Percentiles rank a stretch among this genome's conserved stretches.
Conservation (phyloP, 2,113 vertebrate species). For the Pipa parva region DNA sequence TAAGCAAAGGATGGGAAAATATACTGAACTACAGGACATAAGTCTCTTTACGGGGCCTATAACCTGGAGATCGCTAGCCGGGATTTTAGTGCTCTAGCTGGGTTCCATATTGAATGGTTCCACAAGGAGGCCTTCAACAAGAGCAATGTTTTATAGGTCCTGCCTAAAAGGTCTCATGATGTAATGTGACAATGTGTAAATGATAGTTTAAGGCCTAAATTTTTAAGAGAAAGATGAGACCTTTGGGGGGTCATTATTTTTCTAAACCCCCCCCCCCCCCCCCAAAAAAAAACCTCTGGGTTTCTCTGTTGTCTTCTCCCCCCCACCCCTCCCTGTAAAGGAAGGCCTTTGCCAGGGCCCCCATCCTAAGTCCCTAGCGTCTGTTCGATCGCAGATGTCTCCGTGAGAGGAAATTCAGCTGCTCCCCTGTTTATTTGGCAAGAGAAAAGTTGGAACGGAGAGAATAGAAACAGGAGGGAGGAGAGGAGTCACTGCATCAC, state of each 20-base stretch:
- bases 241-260: not conserved
- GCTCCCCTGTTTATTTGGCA: constrained; percentile 43
- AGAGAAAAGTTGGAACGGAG: constrained; percentile 40
- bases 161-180: too few species aligned
- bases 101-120: too few species aligned
- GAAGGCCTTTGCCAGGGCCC: constrained; percentile 28
- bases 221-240: too few species aligned
- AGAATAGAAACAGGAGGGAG: constrained; percentile 37
- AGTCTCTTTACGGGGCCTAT: too few species aligned
- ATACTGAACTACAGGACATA: too few species aligned
- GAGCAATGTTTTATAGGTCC: too few species aligned
- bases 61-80: too few species aligned
- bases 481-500: constrained; percentile 32
- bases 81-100: too few species aligned
- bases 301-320: constrained; percentile 21
- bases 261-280: not conserved
- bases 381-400: constrained; percentile 42
- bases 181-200: too few species aligned
- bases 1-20: too few species aligned
- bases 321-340: constrained; percentile 8
- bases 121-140: too few species aligned
- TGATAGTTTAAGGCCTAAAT: too few species aligned
- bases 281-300: constrained; percentile 8
- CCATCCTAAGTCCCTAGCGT: constrained; percentile 40
- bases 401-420: constrained; percentile 42